phyloP scores from a whole-genome alignment of 2,113 vertebrate genomes.

The Tragelaphus strepsiceros region DNA sequence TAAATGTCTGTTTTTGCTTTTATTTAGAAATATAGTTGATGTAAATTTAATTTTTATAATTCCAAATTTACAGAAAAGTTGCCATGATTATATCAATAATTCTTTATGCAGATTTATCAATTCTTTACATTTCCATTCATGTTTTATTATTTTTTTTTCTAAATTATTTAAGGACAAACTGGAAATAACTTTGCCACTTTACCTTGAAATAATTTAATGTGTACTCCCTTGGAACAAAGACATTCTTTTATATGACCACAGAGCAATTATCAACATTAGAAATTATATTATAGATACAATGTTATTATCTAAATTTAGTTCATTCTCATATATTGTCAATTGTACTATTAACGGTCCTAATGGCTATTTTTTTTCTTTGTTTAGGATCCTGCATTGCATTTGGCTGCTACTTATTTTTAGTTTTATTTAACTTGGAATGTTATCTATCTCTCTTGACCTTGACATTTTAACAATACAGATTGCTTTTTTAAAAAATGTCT shows the following conservation, averaged over 20 bases:
- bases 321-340: background rate
- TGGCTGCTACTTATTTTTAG: background rate
- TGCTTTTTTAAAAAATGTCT: no score
- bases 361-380: background rate
- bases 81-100: background rate
- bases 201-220: background rate
- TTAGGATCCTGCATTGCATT: background rate
- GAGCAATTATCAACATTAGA: background rate
- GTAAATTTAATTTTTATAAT: background rate
- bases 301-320: background rate
- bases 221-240: background rate
- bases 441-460: background rate
- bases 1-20: background rate
- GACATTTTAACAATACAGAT: no score
- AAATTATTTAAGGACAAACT: background rate
- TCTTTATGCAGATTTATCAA: background rate
- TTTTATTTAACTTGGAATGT: background rate
- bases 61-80: background rate
- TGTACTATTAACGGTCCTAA: background rate
- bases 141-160: background rate
- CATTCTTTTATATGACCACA: background rate
- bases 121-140: background rate
- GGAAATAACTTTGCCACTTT: background rate
- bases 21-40: background rate
- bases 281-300: background rate